Base-by-base conservation (phyloP, 2,113 vertebrate species). In the Melierax canorus region DNA sequence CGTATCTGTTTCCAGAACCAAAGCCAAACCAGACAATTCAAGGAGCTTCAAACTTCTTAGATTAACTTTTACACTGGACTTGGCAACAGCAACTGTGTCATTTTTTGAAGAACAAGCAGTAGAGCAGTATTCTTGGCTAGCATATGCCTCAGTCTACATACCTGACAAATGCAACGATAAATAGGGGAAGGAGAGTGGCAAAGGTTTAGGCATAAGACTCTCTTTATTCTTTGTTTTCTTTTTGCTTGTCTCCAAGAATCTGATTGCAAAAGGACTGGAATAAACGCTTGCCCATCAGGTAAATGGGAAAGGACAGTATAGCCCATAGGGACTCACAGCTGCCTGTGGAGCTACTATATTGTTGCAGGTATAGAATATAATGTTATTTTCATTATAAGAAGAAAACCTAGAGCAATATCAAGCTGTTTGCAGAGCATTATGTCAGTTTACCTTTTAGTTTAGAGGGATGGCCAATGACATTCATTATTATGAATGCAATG, bases 341-440 rank as follows among this genome's bases (percentile, higher is more conserved):
- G 74, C 64, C 75, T 94, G 46, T 48, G 36, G 62, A 94, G 82
- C 50, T 20, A 26, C 6, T 34, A 15, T 63, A 17, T 80, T 79
- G 24, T 59, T 78, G 43, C 39, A 38, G 76, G 66, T 83, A 84
- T 73, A 95, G 79, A 94, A 88, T 43, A 77, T 16, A 91, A 85
- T 32, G 34, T 50, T 78, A 77, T 96, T 97, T 97, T 96, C 86
- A 71, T 94, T 78, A 74, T 43, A 64, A 94, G 85, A 95, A 81
- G 73, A 69, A 92, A 79, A 81, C 29, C 7, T 14, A 34, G 56
- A 92, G 43, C 4, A 15, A 62, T 55, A 84, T 58, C 55, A 90
- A 20, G 17, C 21, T 83, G 36, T 50, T 90, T 95, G 71, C 48
- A 90, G 73, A 93, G 45, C 34, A 46, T 26, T 39, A n/a, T 46